Conservation (phyloP, 2,888 invertebrate genomes). For the Lasioglossum figueresi region DNA sequence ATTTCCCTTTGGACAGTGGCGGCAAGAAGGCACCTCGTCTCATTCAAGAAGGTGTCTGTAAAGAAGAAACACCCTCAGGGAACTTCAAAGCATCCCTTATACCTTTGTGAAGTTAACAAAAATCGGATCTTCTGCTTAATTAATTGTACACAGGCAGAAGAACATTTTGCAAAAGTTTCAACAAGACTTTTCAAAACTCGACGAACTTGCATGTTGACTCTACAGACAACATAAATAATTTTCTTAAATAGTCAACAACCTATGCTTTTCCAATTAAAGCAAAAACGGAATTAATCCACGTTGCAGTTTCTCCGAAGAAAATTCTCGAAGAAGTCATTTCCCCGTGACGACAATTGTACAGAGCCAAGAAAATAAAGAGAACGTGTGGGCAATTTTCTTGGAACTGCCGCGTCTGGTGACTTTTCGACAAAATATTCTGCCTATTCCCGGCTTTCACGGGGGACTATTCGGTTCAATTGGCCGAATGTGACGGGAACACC, state of each 20-base stretch:
- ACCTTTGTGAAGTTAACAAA: neutral
- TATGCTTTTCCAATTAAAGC: neutral
- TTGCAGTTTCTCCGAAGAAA: neutral
- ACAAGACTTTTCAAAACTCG: neutral
- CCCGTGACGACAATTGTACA: neutral
- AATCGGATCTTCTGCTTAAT: neutral
- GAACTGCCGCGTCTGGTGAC: neutral
- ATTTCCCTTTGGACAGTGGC: slow-evolving; percentile 11
- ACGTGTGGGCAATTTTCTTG: slow-evolving; percentile 1
- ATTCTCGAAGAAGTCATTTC: neutral
- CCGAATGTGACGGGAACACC: slow-evolving; percentile 18
- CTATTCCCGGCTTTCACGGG: neutral
- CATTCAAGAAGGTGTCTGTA: neutral
- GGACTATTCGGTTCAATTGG: slow-evolving; percentile 28
- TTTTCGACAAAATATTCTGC: slow-evolving; percentile 2
- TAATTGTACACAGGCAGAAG: neutral
- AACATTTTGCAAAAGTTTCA: neutral
- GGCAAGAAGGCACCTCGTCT: neutral
- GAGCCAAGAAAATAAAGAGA: slow-evolving; percentile 1
- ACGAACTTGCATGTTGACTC: neutral
- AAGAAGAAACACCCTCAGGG: neutral
- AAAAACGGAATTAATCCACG: neutral
- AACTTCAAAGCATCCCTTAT: neutral
- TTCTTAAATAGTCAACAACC: neutral
- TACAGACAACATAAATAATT: neutral